Percentiles rank a stretch among this genome's conserved stretches.
Conservation (phyloP, 2,888 invertebrate species). For the Kryphioiulus occultus region DNA sequence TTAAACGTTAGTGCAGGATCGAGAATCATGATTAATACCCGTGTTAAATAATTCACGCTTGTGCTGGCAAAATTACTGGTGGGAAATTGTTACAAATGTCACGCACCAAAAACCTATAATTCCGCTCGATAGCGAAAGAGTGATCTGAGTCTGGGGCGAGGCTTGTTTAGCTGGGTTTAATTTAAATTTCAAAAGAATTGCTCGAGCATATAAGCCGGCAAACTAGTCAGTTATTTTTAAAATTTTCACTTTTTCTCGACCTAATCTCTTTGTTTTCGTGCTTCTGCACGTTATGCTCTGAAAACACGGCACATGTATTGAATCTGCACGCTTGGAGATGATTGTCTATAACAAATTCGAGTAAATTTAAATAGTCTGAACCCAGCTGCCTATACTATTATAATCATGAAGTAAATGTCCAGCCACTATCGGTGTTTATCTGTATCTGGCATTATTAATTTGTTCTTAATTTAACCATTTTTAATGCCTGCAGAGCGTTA, state of each 20-base stretch:
- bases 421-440: no score
- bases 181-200: constrained; percentile 10
- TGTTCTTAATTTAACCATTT: no score
- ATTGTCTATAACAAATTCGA: no score
- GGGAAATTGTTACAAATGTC: constrained; percentile 15
- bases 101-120: constrained; percentile 39
- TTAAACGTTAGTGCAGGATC: not conserved
- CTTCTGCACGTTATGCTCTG: not conserved
- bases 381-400: no score
- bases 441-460: no score
- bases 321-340: not conserved
- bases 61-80: not conserved
- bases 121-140: constrained; percentile 18
- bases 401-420: no score
- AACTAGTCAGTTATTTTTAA: not conserved
- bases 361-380: no score
- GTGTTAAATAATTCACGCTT: not conserved
- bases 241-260: not conserved
- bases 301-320: not conserved
- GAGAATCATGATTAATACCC: constrained; percentile 8
- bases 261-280: not conserved
- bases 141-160: not conserved
- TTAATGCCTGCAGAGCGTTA: no score
- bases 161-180: not conserved
- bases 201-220: not conserved